phyloP scores from a whole-genome alignment of 2,113 vertebrate species.

The Rutilus rutilus region DNA sequence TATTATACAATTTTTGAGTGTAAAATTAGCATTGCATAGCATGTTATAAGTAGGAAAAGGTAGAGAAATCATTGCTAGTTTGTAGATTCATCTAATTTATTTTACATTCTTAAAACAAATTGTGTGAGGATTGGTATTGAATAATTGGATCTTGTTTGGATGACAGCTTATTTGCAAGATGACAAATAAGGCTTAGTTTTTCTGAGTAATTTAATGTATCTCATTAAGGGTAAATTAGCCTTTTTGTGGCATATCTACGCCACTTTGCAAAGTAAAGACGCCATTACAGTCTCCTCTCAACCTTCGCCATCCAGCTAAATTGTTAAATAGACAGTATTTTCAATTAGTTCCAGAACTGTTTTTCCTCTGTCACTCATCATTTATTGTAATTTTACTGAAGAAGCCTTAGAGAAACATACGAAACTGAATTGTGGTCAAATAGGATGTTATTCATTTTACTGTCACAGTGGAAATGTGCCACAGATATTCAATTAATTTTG shows the following conservation, averaged over 20 bases:
- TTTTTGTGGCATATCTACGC: neutral
- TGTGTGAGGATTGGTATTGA: slow-evolving; percentile 2
- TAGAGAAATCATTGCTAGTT: neutral
- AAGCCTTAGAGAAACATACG: neutral
- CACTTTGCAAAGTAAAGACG: neutral
- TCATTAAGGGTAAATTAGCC: neutral
- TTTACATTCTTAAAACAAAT: neutral
- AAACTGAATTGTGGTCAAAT: neutral
- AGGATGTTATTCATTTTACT: neutral
- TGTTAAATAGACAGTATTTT: slow-evolving; percentile 11
- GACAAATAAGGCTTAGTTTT: neutral
- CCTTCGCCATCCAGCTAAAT: neutral
- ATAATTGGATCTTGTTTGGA: slow-evolving; percentile 1
- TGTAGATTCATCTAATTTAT: neutral
- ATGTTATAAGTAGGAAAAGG: neutral
- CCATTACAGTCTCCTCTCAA: neutral
- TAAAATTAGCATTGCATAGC: neutral
- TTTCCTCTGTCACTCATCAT: neutral
- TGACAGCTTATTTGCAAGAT: neutral
- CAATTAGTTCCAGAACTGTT: neutral
- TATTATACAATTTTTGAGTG: neutral
- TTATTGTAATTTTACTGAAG: neutral
- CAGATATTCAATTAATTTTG: neutral
- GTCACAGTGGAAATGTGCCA: neutral
- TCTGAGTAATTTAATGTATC: neutral